These are phyloP conservation scores for Neoscelio sp. DNA, from an alignment of 2,888 invertebrate genomes.

Conservation along the genomic window DNA sequence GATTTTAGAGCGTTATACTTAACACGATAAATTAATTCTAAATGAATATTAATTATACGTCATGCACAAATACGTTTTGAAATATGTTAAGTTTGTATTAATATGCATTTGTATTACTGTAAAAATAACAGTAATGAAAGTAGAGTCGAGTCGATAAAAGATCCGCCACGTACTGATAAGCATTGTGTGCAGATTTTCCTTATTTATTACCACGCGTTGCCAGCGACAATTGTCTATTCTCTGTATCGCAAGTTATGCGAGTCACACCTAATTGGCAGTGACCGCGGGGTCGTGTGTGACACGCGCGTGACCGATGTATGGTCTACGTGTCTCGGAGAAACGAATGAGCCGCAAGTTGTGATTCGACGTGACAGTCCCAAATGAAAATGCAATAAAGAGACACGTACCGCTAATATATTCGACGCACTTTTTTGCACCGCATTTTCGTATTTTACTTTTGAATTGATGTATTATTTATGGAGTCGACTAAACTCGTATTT, in stretches of 20 bases:
- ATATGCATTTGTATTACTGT: no score
- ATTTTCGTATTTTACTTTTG: constrained; percentile 58
- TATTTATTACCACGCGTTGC: constrained; percentile 64
- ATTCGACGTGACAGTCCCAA: constrained; percentile 56
- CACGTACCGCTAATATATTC: constrained; percentile 33
- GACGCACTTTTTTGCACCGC: constrained; percentile 40
- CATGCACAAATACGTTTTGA: no score
- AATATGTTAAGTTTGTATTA: no score
- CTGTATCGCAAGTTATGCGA: constrained; percentile 65
- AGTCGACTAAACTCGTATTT: constrained; percentile 50
- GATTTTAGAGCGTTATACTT: no score
- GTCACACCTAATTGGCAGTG: constrained; percentile 70
- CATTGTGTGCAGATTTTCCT: constrained; percentile 68
- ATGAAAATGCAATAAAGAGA: constrained; percentile 43
- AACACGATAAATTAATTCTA: no score
- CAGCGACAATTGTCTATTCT: constrained; percentile 61
- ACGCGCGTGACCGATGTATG: constrained; percentile 63
- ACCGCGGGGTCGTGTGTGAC: constrained; percentile 66
- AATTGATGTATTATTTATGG: constrained; percentile 55
- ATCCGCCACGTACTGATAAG: constrained; percentile 24
- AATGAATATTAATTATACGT: no score
- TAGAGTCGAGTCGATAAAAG: constrained; percentile 28
- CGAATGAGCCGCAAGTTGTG: constrained; percentile 34
- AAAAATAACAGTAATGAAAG: no score
- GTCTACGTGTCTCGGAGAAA: constrained; percentile 58